Conservation (phyloP, 2,797 vertebrate species). For the Mormyrus hasselquistii region DNA sequence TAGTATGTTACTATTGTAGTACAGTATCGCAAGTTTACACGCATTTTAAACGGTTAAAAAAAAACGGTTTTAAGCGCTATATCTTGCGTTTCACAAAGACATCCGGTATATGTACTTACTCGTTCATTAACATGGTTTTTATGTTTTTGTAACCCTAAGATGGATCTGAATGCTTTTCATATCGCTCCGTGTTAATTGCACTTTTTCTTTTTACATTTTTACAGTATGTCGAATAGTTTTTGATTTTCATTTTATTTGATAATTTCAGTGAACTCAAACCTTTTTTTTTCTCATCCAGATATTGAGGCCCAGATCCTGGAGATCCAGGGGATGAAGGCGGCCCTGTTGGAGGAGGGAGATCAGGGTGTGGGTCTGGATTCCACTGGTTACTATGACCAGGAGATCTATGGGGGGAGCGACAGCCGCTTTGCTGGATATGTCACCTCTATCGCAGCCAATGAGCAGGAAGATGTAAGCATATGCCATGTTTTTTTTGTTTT, state of each 20-base stretch:
- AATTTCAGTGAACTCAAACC: not conserved
- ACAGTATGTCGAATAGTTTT: not conserved
- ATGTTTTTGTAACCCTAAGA: not conserved
- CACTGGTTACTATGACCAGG: conserved; percentile 93
- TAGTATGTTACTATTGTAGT: not conserved
- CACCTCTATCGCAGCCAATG: conserved; percentile 95
- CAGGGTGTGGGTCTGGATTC: conserved; percentile 94
- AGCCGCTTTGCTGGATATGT: conserved; percentile 96
- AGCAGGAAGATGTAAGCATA: conserved; percentile 88
- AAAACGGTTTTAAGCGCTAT: too few relatives aligned
- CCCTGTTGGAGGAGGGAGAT: conserved; percentile 73
- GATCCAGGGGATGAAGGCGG: conserved; percentile 94
- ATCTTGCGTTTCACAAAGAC: not conserved
- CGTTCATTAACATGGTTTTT: not conserved
- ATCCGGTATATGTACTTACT: not conserved
- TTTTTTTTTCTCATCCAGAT: conserved; percentile 49
- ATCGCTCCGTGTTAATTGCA: not conserved
- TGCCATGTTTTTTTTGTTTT: not conserved
- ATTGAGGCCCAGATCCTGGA: conserved; percentile 98
- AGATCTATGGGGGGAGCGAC: conserved; percentile 96
- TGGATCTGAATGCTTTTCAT: not conserved
- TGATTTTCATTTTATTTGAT: not conserved
- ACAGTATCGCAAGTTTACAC: not conserved
- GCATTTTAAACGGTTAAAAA: not conserved
- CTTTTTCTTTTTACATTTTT: not conserved